Evolutionary conservation across 2,888 invertebrate genomes (phyloP).

Genomic region (Cephus sareptanus): DNA sequence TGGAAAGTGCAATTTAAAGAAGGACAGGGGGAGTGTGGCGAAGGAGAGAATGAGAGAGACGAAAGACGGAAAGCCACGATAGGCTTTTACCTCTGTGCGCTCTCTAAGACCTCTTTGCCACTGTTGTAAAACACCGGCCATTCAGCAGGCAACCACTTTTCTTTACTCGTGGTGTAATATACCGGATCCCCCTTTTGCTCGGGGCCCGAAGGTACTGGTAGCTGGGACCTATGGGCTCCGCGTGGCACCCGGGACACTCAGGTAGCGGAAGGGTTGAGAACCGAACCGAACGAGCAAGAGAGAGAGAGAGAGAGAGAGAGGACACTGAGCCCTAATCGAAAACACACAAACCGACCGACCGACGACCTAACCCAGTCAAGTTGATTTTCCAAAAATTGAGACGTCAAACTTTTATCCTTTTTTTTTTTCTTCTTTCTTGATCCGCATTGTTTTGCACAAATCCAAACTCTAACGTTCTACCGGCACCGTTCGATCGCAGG

Average conservation of each 20-base stretch:
- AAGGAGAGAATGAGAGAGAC: slow-evolving; percentile 23
- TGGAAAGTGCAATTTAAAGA: background rate
- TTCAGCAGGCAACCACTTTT: slow-evolving; percentile 49
- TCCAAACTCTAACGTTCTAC: background rate
- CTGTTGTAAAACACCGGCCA: slow-evolving; percentile 57
- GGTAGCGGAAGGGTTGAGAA: slow-evolving; percentile 46
- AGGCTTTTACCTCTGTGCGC: slow-evolving; percentile 35
- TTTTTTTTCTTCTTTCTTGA: background rate
- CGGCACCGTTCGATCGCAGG: no score
- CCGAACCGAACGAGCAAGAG: background rate
- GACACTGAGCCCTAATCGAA: no score
- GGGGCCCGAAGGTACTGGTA: background rate
- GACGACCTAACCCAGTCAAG: slow-evolving; percentile 1
- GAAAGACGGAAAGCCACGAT: slow-evolving; percentile 38
- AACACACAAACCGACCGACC: no score
- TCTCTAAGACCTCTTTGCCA: slow-evolving; percentile 26
- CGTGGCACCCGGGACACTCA: slow-evolving; percentile 11
- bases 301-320: background rate
- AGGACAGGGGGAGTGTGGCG: slow-evolving; percentile 12
- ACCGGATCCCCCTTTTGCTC: slow-evolving; percentile 20
- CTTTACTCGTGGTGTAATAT: slow-evolving; percentile 38
- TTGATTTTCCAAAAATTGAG: slow-evolving; percentile 29
- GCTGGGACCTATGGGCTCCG: background rate
- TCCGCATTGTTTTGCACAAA: background rate
- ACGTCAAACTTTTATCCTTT: no score